These are phyloP conservation scores for Tiliacea citrago DNA, from an alignment of 2,888 invertebrate genomes.

Conservation along the genomic window DNA sequence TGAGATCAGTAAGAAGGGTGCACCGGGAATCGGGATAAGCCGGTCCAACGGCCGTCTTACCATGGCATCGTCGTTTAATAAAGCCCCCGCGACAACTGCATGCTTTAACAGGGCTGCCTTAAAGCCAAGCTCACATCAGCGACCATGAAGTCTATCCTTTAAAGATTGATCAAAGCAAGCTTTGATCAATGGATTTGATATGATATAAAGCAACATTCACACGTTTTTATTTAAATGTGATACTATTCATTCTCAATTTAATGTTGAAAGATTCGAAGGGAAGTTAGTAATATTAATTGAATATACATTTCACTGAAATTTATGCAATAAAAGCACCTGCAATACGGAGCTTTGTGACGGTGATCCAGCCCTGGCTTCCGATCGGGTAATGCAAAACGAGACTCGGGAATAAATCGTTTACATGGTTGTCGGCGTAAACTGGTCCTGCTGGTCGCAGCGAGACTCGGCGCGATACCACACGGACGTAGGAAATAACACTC, in stretches of 20 bases:
- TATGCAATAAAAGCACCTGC: constrained; percentile 58
- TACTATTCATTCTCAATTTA: constrained; percentile 37
- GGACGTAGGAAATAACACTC: constrained; percentile 82
- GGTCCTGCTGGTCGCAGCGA: constrained; percentile 82
- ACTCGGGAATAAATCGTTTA: constrained; percentile 90
- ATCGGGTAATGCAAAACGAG: constrained; percentile 90
- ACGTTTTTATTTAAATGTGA: constrained; percentile 48
- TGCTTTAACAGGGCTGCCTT: constrained; percentile 80
- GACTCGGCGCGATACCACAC: constrained; percentile 70
- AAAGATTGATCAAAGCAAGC: constrained; percentile 18
- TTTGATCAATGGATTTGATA: constrained; percentile 36
- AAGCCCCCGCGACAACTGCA: constrained; percentile 87
- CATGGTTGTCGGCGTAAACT: constrained; percentile 91
- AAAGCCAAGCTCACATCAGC: constrained; percentile 33
- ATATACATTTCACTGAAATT: constrained; percentile 45
- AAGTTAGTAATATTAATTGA: constrained; percentile 45
- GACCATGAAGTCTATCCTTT: constrained; percentile 36
- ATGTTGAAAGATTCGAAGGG: constrained; percentile 27
- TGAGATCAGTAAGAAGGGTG: constrained; percentile 83
- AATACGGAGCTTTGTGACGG: constrained; percentile 48
- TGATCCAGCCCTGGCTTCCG: constrained; percentile 86
- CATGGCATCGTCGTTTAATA: constrained; percentile 86
- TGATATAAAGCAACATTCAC: constrained; percentile 53
- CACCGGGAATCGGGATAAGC: constrained; percentile 86
- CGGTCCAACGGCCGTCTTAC: constrained; percentile 89